Percentiles rank a stretch among this genome's conserved stretches.
Conservation (phyloP, 1,140 invertebrate species). For the Cyclina sinensis region DNA sequence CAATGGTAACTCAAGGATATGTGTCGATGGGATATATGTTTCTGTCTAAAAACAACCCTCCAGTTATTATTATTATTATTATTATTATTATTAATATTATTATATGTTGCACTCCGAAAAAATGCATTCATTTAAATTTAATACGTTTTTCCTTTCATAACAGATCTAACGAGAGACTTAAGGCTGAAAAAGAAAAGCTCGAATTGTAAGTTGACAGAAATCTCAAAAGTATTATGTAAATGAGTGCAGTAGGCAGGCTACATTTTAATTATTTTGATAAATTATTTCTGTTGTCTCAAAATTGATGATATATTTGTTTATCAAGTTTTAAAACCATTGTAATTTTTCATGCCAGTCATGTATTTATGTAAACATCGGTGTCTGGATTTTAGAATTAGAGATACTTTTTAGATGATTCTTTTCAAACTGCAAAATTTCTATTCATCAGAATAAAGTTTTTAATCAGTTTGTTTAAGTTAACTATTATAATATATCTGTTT, state of each 20-base stretch:
- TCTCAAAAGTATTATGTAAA: not conserved
- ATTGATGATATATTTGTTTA: not conserved
- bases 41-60: too few relatives aligned
- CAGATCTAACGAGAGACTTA: not conserved
- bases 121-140: too few relatives aligned
- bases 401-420: not conserved
- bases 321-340: not conserved
- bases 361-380: not conserved
- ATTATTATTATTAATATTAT: too few relatives aligned
- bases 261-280: too few relatives aligned
- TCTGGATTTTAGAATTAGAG: not conserved
- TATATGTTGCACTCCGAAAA: too few relatives aligned
- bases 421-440: not conserved
- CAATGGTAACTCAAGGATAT: too few relatives aligned
- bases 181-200: not conserved
- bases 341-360: not conserved
- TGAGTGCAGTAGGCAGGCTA: too few relatives aligned
- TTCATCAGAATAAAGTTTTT: too few relatives aligned
- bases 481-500: not conserved
- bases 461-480: too few relatives aligned
- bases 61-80: too few relatives aligned
- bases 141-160: not conserved
- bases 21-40: too few relatives aligned
- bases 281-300: too few relatives aligned
- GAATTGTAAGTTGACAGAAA: conserved; percentile 1